Evolutionary conservation across 2,888 invertebrate genomes (phyloP).

Genomic region (Patella caerulea): DNA sequence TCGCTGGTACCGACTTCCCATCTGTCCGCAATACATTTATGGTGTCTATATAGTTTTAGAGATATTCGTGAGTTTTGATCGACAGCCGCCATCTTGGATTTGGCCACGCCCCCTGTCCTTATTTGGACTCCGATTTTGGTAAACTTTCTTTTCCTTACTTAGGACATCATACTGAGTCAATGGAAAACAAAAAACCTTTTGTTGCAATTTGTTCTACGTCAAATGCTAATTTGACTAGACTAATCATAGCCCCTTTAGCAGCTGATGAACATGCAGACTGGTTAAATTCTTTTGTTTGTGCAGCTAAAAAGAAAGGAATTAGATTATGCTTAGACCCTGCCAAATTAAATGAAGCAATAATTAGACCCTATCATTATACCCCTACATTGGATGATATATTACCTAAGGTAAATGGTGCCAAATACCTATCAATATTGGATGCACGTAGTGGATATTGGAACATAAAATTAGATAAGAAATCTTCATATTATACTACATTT

Average conservation of each 20-base stretch:
- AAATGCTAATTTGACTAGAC: no score
- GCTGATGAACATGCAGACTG: slow-evolving; percentile 5
- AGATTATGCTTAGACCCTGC: slow-evolving; percentile 6
- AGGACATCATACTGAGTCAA: no score
- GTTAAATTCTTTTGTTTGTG: slow-evolving; percentile 4
- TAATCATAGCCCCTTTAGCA: background rate
- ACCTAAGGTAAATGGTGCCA: background rate
- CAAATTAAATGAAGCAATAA: slow-evolving; percentile 4
- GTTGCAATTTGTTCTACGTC: no score
- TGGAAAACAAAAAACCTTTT: no score
- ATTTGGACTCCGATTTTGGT: no score
- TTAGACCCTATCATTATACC: slow-evolving; percentile 6
- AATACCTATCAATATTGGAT: slow-evolving; percentile 1
- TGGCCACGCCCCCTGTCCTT: no score
- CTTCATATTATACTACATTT: slow-evolving; percentile 3
- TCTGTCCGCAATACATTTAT: no score
- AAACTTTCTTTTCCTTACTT: no score
- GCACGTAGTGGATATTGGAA: background rate
- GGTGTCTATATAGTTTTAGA: no score
- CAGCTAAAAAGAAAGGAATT: background rate
- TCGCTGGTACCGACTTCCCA: no score
- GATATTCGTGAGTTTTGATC: no score
- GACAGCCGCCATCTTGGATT: no score
- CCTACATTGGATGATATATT: slow-evolving; percentile 5
- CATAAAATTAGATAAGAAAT: slow-evolving; percentile 1